Evolutionary conservation across 35 echinoderm and acorn worm genomes (phyloP).

Genomic region (Diadema setosum): DNA sequence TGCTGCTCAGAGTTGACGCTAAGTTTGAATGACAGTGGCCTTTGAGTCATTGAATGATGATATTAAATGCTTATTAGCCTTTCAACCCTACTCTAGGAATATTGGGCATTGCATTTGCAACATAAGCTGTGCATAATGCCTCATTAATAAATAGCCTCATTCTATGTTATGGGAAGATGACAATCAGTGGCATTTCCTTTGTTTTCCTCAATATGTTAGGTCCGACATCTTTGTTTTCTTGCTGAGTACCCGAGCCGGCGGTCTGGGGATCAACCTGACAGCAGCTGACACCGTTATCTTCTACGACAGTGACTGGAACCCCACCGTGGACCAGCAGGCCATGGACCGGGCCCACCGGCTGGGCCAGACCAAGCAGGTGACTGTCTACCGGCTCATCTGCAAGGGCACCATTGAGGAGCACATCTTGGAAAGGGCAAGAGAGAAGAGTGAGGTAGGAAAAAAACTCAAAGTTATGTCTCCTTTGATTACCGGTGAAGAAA

Average conservation of each 20-base stretch:
- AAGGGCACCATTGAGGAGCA: slow-evolving; percentile 97
- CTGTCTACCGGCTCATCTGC: slow-evolving; percentile 95
- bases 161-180: too few relatives aligned
- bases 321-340: slow-evolving; percentile 98
- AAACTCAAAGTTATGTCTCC: too few relatives aligned
- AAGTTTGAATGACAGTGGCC: too few relatives aligned
- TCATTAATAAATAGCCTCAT: too few relatives aligned
- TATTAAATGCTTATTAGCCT: too few relatives aligned
- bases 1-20: too few relatives aligned
- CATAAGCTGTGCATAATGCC: too few relatives aligned
- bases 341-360: slow-evolving; percentile 97
- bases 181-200: not conserved
- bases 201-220: slow-evolving; percentile 13
- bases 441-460: slow-evolving; percentile 92
- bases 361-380: slow-evolving; percentile 97
- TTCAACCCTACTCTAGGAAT: too few relatives aligned
- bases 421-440: slow-evolving; percentile 89
- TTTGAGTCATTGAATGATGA: too few relatives aligned
- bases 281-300: slow-evolving; percentile 96
- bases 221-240: slow-evolving; percentile 99
- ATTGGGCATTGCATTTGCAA: too few relatives aligned
- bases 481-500: too few relatives aligned
- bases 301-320: slow-evolving; percentile 99
- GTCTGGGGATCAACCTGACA: slow-evolving; percentile 95
- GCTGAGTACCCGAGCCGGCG: slow-evolving; percentile 93